phyloP scores from a whole-genome alignment of 1,140 invertebrate genomes.

The Drosophila burlai region DNA sequence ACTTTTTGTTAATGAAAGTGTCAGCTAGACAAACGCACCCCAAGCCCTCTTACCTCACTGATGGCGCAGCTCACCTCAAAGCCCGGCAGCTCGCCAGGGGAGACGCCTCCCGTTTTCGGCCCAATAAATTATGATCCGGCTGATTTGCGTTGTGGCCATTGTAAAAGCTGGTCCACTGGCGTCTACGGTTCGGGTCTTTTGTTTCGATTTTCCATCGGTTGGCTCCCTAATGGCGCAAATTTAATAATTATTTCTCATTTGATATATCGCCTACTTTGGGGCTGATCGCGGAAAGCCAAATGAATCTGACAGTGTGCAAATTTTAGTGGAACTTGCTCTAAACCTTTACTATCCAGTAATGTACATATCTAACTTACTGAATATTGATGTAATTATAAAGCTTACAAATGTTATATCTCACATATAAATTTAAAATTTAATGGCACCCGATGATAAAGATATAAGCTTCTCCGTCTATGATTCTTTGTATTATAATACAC shows the following conservation, averaged over 20 bases:
- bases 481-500: too few relatives aligned
- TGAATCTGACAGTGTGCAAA: not conserved
- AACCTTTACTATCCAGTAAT: not conserved
- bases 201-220: slow-evolving; percentile 23
- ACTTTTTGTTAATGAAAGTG: slow-evolving; percentile 83
- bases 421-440: too few relatives aligned
- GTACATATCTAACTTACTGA: too few relatives aligned
- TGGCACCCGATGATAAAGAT: too few relatives aligned
- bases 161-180: slow-evolving; percentile 16
- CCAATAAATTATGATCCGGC: slow-evolving; percentile 82
- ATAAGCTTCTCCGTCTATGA: too few relatives aligned
- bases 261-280: slow-evolving; percentile 27
- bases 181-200: slow-evolving; percentile 18
- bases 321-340: not conserved
- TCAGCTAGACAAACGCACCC: slow-evolving; percentile 77
- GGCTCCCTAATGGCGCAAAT: slow-evolving; percentile 17
- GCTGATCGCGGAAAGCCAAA: not conserved
- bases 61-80: slow-evolving; percentile 21
- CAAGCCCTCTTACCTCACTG: slow-evolving; percentile 9
- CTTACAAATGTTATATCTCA: too few relatives aligned
- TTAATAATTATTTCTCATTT: slow-evolving; percentile 36
- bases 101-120: slow-evolving; percentile 57
- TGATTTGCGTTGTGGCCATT: slow-evolving; percentile 61
- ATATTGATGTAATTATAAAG: too few relatives aligned
- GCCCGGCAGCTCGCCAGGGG: not conserved